Evolutionary conservation across 2,797 vertebrate genomes (phyloP).

Genomic region (Cyclura pinguis): DNA sequence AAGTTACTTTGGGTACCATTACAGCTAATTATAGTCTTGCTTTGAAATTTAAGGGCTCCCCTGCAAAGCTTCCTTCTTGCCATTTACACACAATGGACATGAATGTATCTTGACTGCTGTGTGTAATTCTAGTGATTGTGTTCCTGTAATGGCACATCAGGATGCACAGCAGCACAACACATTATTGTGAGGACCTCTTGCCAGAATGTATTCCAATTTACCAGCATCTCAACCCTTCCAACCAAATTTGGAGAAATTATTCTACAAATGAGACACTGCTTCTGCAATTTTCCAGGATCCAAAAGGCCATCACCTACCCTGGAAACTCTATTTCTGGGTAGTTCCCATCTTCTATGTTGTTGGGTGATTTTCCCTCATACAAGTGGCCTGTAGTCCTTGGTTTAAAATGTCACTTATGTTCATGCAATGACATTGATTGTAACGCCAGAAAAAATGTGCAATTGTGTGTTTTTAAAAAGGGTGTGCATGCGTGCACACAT

Average conservation of each 20-base stretch:
- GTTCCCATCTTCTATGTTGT: neutral
- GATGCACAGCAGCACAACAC: neutral
- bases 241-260: constrained; percentile 22
- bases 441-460: neutral
- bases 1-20: constrained; percentile 82
- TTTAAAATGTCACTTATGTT: neutral
- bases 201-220: constrained; percentile 50
- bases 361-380: neutral
- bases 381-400: neutral
- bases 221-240: constrained; percentile 36
- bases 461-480: neutral
- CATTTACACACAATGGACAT: constrained; percentile 56
- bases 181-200: constrained; percentile 44
- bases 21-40: constrained; percentile 80
- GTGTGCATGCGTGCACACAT: neutral
- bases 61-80: constrained; percentile 63
- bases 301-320: neutral
- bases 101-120: constrained; percentile 49
- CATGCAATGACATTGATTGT: neutral
- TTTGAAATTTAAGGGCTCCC: constrained; percentile 78
- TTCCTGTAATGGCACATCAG: constrained; percentile 42
- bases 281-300: neutral
- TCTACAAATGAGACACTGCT: neutral
- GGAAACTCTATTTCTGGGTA: neutral
- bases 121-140: constrained; percentile 5